Percentiles rank a stretch among this genome's conserved stretches.
Evolutionary conservation across 2,888 invertebrate species (phyloP).

Genomic region (Amitus sp.): DNA sequence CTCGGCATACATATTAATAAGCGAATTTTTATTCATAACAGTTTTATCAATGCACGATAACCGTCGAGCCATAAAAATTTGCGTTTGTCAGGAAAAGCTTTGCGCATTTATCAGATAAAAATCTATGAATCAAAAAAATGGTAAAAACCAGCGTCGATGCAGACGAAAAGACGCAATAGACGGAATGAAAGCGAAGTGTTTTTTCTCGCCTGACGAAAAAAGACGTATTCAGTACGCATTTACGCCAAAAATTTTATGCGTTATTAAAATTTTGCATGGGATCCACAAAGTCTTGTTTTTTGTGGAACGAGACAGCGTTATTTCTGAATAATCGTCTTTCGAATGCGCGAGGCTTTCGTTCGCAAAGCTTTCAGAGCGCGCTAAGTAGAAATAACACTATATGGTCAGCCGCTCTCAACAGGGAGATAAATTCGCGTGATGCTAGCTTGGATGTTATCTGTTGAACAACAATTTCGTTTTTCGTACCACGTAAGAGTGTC

Average conservation of each 20-base stretch:
- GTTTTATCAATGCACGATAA: not conserved
- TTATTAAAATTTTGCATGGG: too few relatives aligned
- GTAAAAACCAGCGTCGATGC: not conserved
- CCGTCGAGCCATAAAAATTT: not conserved
- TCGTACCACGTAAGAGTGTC: slow-evolving; percentile 24
- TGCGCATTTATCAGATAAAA: not conserved
- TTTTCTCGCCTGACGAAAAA: too few relatives aligned
- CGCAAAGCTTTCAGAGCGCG: not conserved
- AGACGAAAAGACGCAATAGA: not conserved
- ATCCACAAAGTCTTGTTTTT: too few relatives aligned
- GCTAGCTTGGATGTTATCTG: slow-evolving; percentile 36
- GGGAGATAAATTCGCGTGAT: slow-evolving; percentile 27
- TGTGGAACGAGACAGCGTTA: too few relatives aligned
- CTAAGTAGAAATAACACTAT: slow-evolving; percentile 14
- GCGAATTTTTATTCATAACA: not conserved
- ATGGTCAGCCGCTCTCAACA: slow-evolving; percentile 4
- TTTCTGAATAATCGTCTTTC: slow-evolving; percentile 6
- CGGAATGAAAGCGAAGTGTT: too few relatives aligned
- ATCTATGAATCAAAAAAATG: not conserved
- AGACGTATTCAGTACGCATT: too few relatives aligned
- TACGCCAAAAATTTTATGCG: too few relatives aligned
- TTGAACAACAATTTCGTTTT: slow-evolving; percentile 27
- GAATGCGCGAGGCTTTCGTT: not conserved
- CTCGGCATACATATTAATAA: not conserved
- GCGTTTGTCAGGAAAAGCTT: not conserved